phyloP scores from a whole-genome alignment of 2,888 invertebrate genomes.

The Acrobasis consociella region DNA sequence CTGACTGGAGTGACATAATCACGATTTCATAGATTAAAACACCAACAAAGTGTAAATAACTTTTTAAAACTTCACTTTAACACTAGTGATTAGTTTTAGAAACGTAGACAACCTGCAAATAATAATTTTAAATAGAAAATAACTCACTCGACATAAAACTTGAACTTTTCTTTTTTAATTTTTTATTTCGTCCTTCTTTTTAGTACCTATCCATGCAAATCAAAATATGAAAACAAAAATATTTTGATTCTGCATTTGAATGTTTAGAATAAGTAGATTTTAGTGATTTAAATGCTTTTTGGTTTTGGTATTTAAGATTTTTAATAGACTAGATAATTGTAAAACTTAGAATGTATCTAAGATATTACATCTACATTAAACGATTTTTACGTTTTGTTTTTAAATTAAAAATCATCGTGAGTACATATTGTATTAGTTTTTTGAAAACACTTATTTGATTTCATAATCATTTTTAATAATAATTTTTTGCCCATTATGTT shows the following conservation, averaged over 20 bases:
- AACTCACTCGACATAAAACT: slow-evolving; percentile 8
- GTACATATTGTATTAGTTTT: too few species aligned
- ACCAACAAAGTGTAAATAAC: slow-evolving; percentile 26
- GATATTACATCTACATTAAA: too few species aligned
- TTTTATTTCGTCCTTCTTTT: neutral
- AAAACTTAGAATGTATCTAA: too few species aligned
- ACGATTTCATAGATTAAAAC: slow-evolving; percentile 19
- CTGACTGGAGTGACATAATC: slow-evolving; percentile 24
- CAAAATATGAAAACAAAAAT: neutral
- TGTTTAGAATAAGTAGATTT: neutral
- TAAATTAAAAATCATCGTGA: too few species aligned
- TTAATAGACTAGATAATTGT: too few species aligned
- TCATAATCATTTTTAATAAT: too few species aligned
- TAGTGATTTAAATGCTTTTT: too few species aligned
- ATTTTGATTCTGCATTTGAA: neutral
- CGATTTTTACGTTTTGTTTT: too few species aligned
- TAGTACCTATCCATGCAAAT: neutral
- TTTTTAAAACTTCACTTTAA: slow-evolving; percentile 19
- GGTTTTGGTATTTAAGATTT: too few species aligned
- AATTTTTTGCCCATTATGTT: too few species aligned
- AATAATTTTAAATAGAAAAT: slow-evolving; percentile 2
- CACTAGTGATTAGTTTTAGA: slow-evolving; percentile 27
- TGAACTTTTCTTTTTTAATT: neutral
- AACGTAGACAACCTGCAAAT: slow-evolving; percentile 15
- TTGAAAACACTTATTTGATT: too few species aligned